Conservation (phyloP, 2,113 vertebrate genomes). For the Peucedramus taeniatus region DNA sequence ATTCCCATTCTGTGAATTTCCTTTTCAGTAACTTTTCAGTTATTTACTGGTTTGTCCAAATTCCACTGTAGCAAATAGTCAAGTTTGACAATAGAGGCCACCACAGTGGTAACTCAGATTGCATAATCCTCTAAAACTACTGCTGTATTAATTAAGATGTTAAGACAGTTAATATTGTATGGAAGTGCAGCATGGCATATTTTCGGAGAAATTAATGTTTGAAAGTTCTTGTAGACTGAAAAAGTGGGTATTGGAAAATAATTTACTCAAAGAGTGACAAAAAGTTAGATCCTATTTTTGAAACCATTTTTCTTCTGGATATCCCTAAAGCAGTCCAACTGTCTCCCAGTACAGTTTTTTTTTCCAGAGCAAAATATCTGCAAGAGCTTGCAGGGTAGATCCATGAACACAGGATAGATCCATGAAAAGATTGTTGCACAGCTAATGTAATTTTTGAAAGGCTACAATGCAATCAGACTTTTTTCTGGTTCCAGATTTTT, state of each 20-base stretch:
- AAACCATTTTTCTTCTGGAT: neutral
- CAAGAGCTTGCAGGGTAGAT: neutral
- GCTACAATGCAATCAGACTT: neutral
- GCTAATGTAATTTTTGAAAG: constrained; percentile 33
- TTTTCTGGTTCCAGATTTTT: neutral
- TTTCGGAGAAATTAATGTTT: neutral
- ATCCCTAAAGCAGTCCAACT: neutral
- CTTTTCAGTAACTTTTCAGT: neutral
- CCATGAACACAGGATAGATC: neutral
- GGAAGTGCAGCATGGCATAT: neutral
- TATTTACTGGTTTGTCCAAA: neutral
- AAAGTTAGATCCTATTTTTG: neutral
- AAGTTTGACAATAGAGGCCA: neutral
- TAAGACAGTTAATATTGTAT: neutral
- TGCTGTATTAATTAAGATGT: neutral
- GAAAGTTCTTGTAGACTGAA: neutral
- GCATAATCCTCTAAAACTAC: neutral
- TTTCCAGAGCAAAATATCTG: neutral
- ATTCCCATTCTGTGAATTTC: neutral
- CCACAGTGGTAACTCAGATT: neutral
- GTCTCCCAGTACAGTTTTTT: neutral
- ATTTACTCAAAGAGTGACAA: neutral
- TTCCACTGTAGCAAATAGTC: neutral
- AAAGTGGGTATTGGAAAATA: neutral
- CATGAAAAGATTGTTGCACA: neutral